phyloP scores from a whole-genome alignment of 64 coral and sea anemone genomes.

The Trachythela sp. region DNA sequence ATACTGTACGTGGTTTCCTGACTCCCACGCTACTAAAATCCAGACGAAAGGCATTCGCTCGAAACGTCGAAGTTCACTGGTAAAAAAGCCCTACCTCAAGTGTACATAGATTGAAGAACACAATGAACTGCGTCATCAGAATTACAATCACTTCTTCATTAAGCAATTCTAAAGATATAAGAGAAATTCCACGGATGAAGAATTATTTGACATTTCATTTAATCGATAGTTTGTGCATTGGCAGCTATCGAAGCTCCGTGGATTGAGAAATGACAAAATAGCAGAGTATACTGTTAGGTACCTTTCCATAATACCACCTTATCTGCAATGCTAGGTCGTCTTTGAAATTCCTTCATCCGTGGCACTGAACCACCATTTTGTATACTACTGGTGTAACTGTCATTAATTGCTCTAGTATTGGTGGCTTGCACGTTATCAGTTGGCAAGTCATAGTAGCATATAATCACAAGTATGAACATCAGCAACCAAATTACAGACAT shows the following conservation, averaged over 20 bases:
- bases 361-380: background rate
- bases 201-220: background rate
- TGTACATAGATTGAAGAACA: constrained; percentile 86
- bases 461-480: constrained; percentile 56
- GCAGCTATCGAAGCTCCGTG: too few relatives aligned
- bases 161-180: constrained; percentile 62
- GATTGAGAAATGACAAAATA: too few relatives aligned
- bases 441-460: constrained; percentile 73
- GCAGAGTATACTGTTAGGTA: too few relatives aligned
- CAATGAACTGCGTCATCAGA: constrained; percentile 77
- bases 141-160: constrained; percentile 81
- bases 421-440: background rate
- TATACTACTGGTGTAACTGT: background rate
- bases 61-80: too few relatives aligned
- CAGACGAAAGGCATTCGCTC: too few relatives aligned
- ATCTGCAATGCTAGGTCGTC: background rate
- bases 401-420: background rate
- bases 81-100: constrained; percentile 55
- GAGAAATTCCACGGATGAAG: background rate
- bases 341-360: background rate
- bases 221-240: too few relatives aligned
- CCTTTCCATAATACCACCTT: background rate
- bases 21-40: too few relatives aligned
- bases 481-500: constrained; percentile 68
- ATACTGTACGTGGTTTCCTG: too few relatives aligned